Evolutionary conservation across 1,140 invertebrate genomes (phyloP).

Genomic region (Andricus grossulariae): DNA sequence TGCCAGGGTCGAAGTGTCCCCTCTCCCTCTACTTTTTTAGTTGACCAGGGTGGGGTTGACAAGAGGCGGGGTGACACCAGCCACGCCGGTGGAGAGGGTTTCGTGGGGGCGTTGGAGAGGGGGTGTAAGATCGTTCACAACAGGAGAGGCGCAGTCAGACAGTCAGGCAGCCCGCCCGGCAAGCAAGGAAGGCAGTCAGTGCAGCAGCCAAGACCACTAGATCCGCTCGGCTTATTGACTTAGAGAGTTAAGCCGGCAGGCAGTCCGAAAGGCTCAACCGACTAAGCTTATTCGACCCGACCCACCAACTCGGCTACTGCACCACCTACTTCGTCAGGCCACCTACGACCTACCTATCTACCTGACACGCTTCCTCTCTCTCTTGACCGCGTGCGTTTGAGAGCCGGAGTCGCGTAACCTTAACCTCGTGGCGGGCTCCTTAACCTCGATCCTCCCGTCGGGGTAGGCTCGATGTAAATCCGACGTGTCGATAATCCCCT

Average conservation of each 20-base stretch:
- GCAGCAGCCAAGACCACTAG: conserved; percentile 70
- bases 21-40: background rate
- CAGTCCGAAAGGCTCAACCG: conserved; percentile 73
- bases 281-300: conserved; percentile 67
- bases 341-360: conserved; percentile 57
- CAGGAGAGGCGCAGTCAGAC: conserved; percentile 72
- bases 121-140: conserved; percentile 56
- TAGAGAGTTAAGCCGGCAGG: conserved; percentile 73
- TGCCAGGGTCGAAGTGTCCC: background rate
- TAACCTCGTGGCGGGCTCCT: conserved; percentile 26
- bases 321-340: conserved; percentile 36
- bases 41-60: conserved; percentile 40
- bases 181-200: conserved; percentile 58
- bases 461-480: background rate
- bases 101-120: conserved; percentile 42
- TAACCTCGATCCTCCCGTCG: conserved; percentile 1
- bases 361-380: conserved; percentile 50
- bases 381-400: conserved; percentile 17
- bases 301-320: conserved; percentile 46
- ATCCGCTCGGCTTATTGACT: conserved; percentile 73
- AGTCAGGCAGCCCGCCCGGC: conserved; percentile 68
- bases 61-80: conserved; percentile 41
- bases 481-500: background rate
- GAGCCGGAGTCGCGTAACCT: conserved; percentile 26
- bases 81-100: background rate